Conservation (phyloP, 2,113 vertebrate genomes). For the Microtus ochrogaster region DNA sequence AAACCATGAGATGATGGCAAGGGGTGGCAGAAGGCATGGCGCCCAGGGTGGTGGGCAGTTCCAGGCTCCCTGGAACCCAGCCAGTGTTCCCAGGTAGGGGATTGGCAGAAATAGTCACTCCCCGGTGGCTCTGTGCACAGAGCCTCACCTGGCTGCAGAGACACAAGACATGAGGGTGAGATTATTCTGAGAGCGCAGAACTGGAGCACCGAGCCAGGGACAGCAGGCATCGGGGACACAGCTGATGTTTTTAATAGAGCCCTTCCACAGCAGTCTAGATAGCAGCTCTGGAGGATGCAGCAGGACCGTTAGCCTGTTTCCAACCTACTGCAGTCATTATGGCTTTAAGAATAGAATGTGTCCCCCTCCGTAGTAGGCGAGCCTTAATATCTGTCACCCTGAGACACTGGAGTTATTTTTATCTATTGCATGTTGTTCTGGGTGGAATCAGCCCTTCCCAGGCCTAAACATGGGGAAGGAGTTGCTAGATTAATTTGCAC, state of each 20-base stretch:
- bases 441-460: conserved; percentile 58
- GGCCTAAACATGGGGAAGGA: conserved; percentile 53
- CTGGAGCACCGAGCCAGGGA: background rate
- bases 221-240: background rate
- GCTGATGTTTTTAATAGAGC: background rate
- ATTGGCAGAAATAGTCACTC: background rate
- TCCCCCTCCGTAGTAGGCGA: background rate
- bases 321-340: background rate
- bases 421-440: conserved; percentile 70
- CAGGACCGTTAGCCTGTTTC: background rate
- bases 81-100: background rate
- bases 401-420: conserved; percentile 71
- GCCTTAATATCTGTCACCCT: background rate
- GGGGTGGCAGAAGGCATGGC: background rate
- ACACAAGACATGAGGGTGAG: background rate
- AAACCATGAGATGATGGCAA: rapidly evolving
- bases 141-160: background rate
- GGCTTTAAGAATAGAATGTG: conserved; percentile 20
- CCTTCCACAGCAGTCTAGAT: background rate
- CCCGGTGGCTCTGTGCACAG: background rate
- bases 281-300: background rate
- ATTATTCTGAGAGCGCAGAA: background rate
- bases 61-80: background rate
- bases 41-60: background rate
- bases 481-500: conserved; percentile 49